phyloP scores from a whole-genome alignment of 2,113 vertebrate genomes.

The Stigmatopora nigra region DNA sequence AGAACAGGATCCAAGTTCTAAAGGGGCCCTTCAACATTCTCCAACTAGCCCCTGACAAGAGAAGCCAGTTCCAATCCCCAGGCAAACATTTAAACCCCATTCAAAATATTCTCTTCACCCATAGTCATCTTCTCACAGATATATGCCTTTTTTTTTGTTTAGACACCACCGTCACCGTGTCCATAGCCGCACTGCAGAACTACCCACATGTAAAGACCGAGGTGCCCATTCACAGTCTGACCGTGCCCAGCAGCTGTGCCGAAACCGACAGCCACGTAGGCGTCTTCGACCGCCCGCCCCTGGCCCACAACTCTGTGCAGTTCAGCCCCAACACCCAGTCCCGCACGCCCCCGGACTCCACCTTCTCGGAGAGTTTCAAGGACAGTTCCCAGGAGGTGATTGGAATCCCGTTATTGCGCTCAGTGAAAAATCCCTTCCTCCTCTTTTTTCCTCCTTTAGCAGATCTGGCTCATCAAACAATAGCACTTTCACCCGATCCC shows the following conservation, averaged over 20 bases:
- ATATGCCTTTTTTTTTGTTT: constrained; percentile 1
- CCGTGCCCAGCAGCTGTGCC: constrained; percentile 75
- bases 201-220: constrained; percentile 88
- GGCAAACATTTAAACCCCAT: constrained; percentile 27
- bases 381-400: constrained; percentile 86
- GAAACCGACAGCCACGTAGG: constrained; percentile 72
- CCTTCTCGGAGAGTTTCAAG: constrained; percentile 92
- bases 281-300: constrained; percentile 78
- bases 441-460: constrained; percentile 36
- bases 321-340: constrained; percentile 82
- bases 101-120: background rate
- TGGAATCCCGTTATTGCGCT: constrained; percentile 28
- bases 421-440: constrained; percentile 5
- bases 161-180: constrained; percentile 91
- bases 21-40: constrained; percentile 92
- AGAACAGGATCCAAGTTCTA: constrained; percentile 86
- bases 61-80: constrained; percentile 80
- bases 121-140: background rate
- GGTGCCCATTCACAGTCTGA: constrained; percentile 79
- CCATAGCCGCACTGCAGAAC: constrained; percentile 81
- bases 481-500: constrained; percentile 65
- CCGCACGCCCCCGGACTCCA: constrained; percentile 86
- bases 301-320: constrained; percentile 72
- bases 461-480: constrained; percentile 63
- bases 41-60: constrained; percentile 82